Evolutionary conservation across 2,888 invertebrate species (phyloP), one percentile per base, ranked within the genome.

Genomic region (Yponomeuta malinellus): DNA sequence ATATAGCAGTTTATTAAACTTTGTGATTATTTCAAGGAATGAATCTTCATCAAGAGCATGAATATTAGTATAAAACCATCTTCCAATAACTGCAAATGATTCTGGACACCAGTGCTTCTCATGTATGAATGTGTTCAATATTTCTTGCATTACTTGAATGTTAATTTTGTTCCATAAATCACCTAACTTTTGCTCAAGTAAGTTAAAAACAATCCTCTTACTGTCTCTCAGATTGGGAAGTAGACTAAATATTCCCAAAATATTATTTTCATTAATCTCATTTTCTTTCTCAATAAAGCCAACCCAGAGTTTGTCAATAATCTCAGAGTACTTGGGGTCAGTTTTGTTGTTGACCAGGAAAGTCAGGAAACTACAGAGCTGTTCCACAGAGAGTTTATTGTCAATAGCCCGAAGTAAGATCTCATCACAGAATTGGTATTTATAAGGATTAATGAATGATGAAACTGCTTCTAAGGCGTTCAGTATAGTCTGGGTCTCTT

Each of bases 231-330:
- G 85, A 37, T 93, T 88, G 64, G 93, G 93, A 33, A 95, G 78
- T 52, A 93, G 85, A 76, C 86, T 85, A 78, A 94, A 95, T 15
- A 95, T 83, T 48, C 90, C 79, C 1, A 93, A 86, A 72, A 95
- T 89, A 79, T 94, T 94, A 10, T 83, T 83, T 72, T 93, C 92
- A 81, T 93, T 85, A 64, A 96, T 94, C 48, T 94, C 92, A 59
- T 87, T 79, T 75, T 94, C 93, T 71, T 90, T 92, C 73, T 93
- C 93, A 31, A 93, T 83, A 76, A 96, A 92, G 10, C 95, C 95
- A 72, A 93, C 88, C 95, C 95, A 96, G 63, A 95, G 82, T 78
- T 94, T 93, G 75, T 96, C 95, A 72, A 94, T 89, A 10, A 90
- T 90, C 37, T 93, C 89, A 43, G 88, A 84, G 80, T 93, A 93